These are phyloP conservation scores for Aphidius ervi DNA, from an alignment of 1,140 invertebrate genomes.

Conservation along the genomic window DNA sequence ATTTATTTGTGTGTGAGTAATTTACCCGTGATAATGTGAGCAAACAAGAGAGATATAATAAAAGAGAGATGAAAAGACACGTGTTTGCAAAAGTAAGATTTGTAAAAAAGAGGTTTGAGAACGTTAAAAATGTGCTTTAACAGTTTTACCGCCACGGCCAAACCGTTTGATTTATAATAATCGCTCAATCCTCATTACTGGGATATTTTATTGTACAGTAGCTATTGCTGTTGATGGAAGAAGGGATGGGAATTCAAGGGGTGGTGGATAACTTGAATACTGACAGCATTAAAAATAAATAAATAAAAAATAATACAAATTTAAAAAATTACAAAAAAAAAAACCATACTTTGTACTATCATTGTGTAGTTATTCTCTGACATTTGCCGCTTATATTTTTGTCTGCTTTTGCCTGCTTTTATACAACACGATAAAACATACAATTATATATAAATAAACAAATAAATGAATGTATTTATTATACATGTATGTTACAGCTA, in stretches of 20 bases:
- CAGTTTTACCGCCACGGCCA: slow-evolving; percentile 18
- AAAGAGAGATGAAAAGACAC: slow-evolving; percentile 27
- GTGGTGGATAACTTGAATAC: no score
- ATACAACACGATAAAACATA: no score
- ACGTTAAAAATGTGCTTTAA: slow-evolving; percentile 40
- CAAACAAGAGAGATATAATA: background rate
- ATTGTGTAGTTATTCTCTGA: no score
- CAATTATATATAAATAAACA: no score
- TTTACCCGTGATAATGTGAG: background rate
- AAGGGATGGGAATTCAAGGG: background rate
- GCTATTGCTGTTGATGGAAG: background rate
- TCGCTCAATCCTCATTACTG: slow-evolving; percentile 45
- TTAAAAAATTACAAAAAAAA: no score
- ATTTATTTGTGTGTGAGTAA: no score
- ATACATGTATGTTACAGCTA: background rate
- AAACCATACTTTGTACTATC: no score
- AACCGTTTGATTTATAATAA: slow-evolving; percentile 46
- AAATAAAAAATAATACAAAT: no score
- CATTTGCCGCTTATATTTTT: no score
- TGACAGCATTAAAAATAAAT: no score
- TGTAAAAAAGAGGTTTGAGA: slow-evolving; percentile 38
- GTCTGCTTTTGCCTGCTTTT: no score
- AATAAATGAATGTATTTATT: background rate
- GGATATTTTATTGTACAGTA: slow-evolving; percentile 29
- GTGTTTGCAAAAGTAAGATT: slow-evolving; percentile 40